Evolutionary conservation across 2,113 vertebrate genomes (phyloP).

Genomic region (Antechinus stuartii): DNA sequence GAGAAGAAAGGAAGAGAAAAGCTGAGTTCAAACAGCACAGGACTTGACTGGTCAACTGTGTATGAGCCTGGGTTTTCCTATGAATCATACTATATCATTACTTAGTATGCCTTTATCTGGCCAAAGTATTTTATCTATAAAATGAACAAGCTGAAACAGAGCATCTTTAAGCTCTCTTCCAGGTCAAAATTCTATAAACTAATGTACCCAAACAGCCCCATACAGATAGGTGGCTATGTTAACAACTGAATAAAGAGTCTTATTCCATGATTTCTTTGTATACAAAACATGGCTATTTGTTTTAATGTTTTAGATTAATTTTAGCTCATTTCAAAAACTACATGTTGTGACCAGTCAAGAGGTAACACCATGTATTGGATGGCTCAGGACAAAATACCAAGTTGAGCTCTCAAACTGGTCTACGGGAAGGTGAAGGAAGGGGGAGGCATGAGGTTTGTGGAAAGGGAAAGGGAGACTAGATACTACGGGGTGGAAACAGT

Average conservation of each 20-base stretch:
- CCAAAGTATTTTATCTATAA: neutral
- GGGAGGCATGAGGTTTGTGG: neutral
- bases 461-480: neutral
- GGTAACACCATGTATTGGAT: neutral
- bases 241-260: conserved; percentile 30
- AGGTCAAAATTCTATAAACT: neutral
- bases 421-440: neutral
- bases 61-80: neutral
- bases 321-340: conserved; percentile 51
- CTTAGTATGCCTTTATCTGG: no score
- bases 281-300: neutral
- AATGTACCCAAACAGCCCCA: neutral
- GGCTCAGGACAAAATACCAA: fast-evolving
- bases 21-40: neutral
- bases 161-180: neutral
- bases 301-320: conserved; percentile 37
- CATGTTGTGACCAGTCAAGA: conserved; percentile 2
- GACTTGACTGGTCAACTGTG: neutral
- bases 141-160: neutral
- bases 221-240: neutral
- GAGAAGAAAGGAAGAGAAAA: neutral
- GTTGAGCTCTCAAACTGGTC: neutral
- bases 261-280: conserved; percentile 22
- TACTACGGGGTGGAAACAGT: no score
- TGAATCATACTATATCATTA: neutral